Evolutionary conservation across 2,113 vertebrate species (phyloP).

Genomic region (Gadus macrocephalus): DNA sequence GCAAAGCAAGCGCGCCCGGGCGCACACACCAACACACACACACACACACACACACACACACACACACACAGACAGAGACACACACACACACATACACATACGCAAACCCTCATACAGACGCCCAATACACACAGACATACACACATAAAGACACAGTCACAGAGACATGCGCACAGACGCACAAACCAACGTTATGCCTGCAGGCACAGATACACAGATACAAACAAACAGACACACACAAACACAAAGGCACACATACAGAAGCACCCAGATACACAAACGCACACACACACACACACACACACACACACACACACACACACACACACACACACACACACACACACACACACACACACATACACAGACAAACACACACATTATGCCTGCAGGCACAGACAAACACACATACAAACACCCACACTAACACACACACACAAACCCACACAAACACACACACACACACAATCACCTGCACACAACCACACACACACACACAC

Average conservation of each 20-base stretch:
- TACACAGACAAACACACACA: neutral
- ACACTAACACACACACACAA: too few relatives aligned
- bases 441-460: too few relatives aligned
- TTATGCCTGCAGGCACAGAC: neutral
- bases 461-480: too few relatives aligned
- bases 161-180: neutral
- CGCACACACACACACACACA: neutral
- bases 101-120: too few relatives aligned
- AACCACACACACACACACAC: too few relatives aligned
- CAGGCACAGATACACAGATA: neutral
- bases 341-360: neutral
- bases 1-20: neutral
- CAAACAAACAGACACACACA: slow-evolving; percentile 3
- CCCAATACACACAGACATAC: slow-evolving; percentile 13
- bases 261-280: neutral
- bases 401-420: neutral
- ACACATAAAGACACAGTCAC: neutral
- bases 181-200: neutral
- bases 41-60: slow-evolving; percentile 4
- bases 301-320: neutral
- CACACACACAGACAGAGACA: slow-evolving; percentile 4
- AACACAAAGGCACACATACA: too few relatives aligned
- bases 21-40: slow-evolving; percentile 8
- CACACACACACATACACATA: slow-evolving; percentile 9
- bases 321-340: too few relatives aligned